Evolutionary conservation across 2,113 vertebrate species (phyloP), one percentile per base, ranked within the genome.

Genomic region (Porphyrio hochstetteri): DNA sequence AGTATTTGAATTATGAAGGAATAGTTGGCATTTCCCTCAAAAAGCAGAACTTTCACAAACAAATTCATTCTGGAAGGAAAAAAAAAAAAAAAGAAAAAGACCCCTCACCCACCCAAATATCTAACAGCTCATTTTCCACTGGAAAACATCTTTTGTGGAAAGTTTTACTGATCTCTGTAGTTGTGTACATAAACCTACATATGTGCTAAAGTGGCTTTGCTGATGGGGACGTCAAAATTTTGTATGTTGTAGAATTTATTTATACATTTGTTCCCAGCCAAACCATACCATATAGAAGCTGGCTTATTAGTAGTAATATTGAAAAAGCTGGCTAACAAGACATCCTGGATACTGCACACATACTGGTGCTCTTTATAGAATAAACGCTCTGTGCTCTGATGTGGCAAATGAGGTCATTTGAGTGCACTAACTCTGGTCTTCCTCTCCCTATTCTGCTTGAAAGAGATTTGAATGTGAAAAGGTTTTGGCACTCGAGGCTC

Each of bases 351-450:
- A 46, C 88, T 94, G 77, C 67, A 76, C 50, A 77, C 81, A 85
- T 67, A 87, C 81, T 80, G 92, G 92, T 95, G 91, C 44, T 95
- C 92, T 93, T 96, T 82, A 63, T 27, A 91, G 91, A 91, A 89
- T 92, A 94, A 95, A 93, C 69, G 88, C 86, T 95, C 89, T 95
- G 91, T 91, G 91, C 88, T 97, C 88, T 95, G 93, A 96, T 97
- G 96, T 97, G 96, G 96, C 95, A 96, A 95, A 94, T 93, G 96
- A 95, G 96, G 96, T 96, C 94, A 94, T 92, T 16, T 91, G 83
- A 96, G 96, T 96, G 94, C 96, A 96, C 74, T 87, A 72, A 85
- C 91, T 91, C 59, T 79, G 63, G 46, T 93, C 78, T 94, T 91
- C 90, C 88, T 91, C 81, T 79, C 57, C 81, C 91, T 87, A 88